phyloP scores from a whole-genome alignment of 2,113 vertebrate genomes.

The Mormoops blainvillei region DNA sequence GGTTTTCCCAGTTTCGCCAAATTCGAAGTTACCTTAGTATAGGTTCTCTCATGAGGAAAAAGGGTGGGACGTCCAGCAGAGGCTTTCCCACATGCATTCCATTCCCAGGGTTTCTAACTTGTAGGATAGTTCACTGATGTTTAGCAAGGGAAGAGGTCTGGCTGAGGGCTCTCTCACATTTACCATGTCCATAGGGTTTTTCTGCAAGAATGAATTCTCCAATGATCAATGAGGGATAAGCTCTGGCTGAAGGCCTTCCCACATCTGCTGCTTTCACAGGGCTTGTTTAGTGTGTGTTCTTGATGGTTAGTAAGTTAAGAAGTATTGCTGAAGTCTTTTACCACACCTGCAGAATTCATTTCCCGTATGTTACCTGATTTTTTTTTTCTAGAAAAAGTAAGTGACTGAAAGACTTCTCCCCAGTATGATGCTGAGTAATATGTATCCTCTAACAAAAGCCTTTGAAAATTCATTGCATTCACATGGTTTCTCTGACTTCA shows the following conservation, averaged over 20 bases:
- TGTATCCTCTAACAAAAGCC: background rate
- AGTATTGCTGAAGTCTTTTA: background rate
- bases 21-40: background rate
- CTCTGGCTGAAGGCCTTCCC: background rate
- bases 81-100: background rate
- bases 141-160: background rate
- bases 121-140: background rate
- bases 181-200: background rate
- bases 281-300: background rate
- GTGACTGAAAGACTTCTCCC: background rate
- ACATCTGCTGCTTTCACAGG: background rate
- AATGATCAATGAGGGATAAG: background rate
- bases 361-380: background rate
- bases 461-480: background rate
- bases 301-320: background rate
- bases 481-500: background rate
- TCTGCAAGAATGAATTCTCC: background rate
- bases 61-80: background rate
- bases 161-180: background rate
- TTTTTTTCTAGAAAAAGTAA: background rate
- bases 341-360: background rate
- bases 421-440: background rate
- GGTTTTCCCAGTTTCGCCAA: background rate
- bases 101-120: background rate
- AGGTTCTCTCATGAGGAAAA: background rate